Percentiles rank a stretch among this genome's conserved stretches.
phyloP scores from a whole-genome alignment of 2,888 invertebrate genomes.

The Leptopilina myrica region DNA sequence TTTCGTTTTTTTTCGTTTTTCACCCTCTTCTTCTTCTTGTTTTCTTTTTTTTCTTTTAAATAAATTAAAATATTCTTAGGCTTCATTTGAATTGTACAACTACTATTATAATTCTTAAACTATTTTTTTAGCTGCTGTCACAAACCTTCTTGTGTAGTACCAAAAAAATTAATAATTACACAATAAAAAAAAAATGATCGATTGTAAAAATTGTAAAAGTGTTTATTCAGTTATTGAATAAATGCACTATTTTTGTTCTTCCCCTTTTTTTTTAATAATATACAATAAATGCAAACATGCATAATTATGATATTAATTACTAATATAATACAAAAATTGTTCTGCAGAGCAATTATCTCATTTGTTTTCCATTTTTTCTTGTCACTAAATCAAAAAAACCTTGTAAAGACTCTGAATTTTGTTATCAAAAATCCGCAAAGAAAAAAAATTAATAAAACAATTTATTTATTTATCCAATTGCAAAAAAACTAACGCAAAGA shows the following conservation, averaged over 20 bases:
- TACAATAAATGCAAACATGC: conserved; percentile 54
- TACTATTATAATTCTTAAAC: not conserved
- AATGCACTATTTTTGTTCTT: conserved; percentile 60
- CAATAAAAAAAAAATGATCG: conserved; percentile 1
- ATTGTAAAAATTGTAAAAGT: conserved; percentile 12
- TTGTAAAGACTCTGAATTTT: too few species aligned
- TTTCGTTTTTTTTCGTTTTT: conserved; percentile 13
- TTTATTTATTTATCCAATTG: too few species aligned
- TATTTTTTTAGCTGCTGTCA: conserved; percentile 38
- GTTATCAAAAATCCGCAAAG: too few species aligned
- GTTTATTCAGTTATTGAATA: conserved; percentile 47
- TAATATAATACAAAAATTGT: conserved; percentile 54
- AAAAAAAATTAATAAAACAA: too few species aligned
- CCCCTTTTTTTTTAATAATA: conserved; percentile 51
- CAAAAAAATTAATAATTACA: conserved; percentile 17
- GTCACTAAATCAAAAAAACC: not conserved
- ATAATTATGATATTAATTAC: conserved; percentile 44
- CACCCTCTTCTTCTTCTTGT: not conserved
- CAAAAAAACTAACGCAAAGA: too few species aligned
- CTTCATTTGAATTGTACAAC: conserved; percentile 39
- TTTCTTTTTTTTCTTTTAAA: not conserved
- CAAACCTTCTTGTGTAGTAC: conserved; percentile 32
- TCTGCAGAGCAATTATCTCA: conserved; percentile 19
- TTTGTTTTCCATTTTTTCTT: too few species aligned
- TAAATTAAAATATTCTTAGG: conserved; percentile 40